Conservation (phyloP, 2,113 vertebrate species). For the Poecile atricapillus region DNA sequence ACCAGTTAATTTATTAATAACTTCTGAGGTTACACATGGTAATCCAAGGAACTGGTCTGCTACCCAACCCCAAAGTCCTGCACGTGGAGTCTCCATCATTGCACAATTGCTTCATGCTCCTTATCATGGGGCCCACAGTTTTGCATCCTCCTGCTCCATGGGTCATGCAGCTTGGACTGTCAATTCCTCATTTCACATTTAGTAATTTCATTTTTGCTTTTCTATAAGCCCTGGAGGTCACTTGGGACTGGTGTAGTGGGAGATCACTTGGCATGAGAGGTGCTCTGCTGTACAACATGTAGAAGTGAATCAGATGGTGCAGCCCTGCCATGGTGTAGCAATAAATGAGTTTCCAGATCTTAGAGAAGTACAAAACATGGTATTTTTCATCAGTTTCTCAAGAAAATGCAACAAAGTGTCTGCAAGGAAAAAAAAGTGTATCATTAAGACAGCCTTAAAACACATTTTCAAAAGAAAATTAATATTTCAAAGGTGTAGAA, state of each 20-base stretch:
- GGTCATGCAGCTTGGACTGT: neutral
- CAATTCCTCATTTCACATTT: neutral
- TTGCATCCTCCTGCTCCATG: neutral
- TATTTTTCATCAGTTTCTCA: neutral
- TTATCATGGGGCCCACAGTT: neutral
- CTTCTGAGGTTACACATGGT: neutral
- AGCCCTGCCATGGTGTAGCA: neutral
- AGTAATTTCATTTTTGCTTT: neutral
- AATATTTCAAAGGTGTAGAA: neutral
- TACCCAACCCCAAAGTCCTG: neutral
- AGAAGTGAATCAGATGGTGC: neutral
- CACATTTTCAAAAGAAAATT: neutral
- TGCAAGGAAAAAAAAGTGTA: neutral
- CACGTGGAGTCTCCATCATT: neutral
- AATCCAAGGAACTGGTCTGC: neutral
- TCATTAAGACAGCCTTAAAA: neutral
- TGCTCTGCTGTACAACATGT: neutral
- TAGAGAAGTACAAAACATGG: neutral
- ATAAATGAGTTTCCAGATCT: neutral
- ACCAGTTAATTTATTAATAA: neutral
- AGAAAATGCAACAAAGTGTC: neutral
- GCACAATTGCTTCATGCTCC: neutral
- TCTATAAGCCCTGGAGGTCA: neutral
- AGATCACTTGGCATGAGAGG: neutral
- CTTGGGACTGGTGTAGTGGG: neutral